Evolutionary conservation across 2,888 invertebrate species (phyloP), one percentile per base, ranked within the genome.

Genomic region (Baccha elongata): DNA sequence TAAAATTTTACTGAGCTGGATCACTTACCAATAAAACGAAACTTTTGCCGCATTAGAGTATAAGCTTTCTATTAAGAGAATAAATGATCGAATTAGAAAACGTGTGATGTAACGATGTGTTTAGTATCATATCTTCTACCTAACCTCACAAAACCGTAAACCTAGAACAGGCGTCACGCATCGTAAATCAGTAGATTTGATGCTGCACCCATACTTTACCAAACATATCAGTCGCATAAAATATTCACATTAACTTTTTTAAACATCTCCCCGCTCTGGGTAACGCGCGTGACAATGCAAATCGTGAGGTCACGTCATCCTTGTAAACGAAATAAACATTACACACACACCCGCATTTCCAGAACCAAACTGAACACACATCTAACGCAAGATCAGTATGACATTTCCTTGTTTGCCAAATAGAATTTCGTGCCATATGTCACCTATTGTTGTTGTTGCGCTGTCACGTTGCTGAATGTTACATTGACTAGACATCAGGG

Each of bases 201-300:
- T 65, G 17, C 72, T 29, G 23, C 52, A 35, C 15, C 44, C 37
- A 73, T 29, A 60, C 19, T 44, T 26, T 42, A 19, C 23, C 15
- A 44, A 26, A n/a, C n/a, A n/a, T 50, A 13, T 44, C 15, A 32
- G 8, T 55, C n/a, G 15, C 46, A 11, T 21, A 21, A 11, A 42
- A 23, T 23, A 55, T 23, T 23, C 23, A 5, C 13, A 40, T 23
- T 6, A 35, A 15, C 29, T 37, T 35, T 23, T 35, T 42, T 58
- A 58, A 65, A 48, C 55, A 65, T 65, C 23, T 48, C 46, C 19
- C 48, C n/a, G 58, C 17, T 75, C 23, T 23, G 58, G 46, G 40
- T 71, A 60, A 81, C 65, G 60, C 75, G 81, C 76, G 81, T 81
- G 81, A 81, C 81, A 81, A 81, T 81, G 81, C 81, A 76, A 81